These are phyloP conservation scores for Portevinia maculata DNA, from an alignment of 2,888 invertebrate genomes.

Conservation along the genomic window DNA sequence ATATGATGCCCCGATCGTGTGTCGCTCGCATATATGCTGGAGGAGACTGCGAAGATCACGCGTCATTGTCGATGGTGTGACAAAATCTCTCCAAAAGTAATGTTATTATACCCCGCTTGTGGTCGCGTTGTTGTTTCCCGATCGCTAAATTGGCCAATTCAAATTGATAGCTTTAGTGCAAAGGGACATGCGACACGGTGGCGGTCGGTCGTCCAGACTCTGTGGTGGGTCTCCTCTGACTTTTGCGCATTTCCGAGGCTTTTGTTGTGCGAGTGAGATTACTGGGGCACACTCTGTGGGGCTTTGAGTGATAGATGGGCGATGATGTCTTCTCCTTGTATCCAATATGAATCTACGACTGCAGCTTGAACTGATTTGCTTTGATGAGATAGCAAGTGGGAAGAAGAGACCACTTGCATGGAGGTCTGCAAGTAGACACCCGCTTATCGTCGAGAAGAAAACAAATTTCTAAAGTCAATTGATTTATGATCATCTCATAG, in stretches of 20 bases:
- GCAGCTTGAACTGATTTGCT: slow-evolving; percentile 37
- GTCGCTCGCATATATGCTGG: slow-evolving; percentile 30
- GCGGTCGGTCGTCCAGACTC: too few relatives aligned
- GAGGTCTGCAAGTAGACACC: slow-evolving; percentile 62
- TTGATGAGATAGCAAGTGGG: slow-evolving; percentile 17
- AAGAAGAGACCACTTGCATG: slow-evolving; percentile 30
- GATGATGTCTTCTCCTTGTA: slow-evolving; percentile 30
- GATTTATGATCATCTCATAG: slow-evolving; percentile 61
- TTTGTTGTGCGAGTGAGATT: slow-evolving; percentile 36
- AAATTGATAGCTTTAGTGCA: slow-evolving; percentile 35
- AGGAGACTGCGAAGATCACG: slow-evolving; percentile 52
- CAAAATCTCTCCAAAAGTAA: slow-evolving; percentile 67
- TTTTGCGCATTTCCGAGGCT: slow-evolving; percentile 39
- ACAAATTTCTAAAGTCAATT: slow-evolving; percentile 62
- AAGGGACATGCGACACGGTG: neutral
- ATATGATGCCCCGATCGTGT: slow-evolving; percentile 26
- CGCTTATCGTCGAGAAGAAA: slow-evolving; percentile 66
- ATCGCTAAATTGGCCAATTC: slow-evolving; percentile 73
- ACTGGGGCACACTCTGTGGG: slow-evolving; percentile 41
- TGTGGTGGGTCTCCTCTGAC: slow-evolving; percentile 57
- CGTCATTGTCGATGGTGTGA: slow-evolving; percentile 69
- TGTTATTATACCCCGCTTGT: slow-evolving; percentile 49
- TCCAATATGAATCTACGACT: slow-evolving; percentile 58
- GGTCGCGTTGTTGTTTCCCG: slow-evolving; percentile 48
- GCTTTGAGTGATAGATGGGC: slow-evolving; percentile 61